phyloP scores from a whole-genome alignment of 2,113 vertebrate species.

The Colossoma macropomum region DNA sequence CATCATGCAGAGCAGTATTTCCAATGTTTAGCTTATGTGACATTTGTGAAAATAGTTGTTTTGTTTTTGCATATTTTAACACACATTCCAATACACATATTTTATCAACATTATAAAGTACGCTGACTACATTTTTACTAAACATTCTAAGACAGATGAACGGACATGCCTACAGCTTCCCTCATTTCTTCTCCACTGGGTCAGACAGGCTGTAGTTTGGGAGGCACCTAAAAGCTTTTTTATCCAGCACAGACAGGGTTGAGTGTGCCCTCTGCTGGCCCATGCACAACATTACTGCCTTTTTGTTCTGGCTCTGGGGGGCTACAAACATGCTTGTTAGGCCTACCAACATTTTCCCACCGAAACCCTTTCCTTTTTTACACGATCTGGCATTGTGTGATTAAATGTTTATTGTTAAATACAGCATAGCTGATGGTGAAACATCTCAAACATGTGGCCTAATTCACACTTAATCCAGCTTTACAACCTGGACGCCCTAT shows the following conservation, averaged over 20 bases:
- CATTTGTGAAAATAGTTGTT: no score
- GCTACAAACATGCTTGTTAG: background rate
- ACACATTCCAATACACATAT: no score
- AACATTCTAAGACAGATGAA: no score
- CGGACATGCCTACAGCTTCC: background rate
- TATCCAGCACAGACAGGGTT: conserved; percentile 2
- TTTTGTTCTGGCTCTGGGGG: background rate
- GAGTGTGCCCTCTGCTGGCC: conserved; percentile 47
- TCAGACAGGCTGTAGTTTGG: background rate
- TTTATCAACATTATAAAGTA: no score
- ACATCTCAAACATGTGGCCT: background rate
- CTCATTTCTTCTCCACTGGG: background rate
- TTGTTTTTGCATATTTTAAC: no score
- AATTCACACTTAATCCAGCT: conserved; percentile 22
- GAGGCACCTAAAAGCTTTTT: background rate
- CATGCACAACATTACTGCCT: background rate
- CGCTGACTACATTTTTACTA: no score
- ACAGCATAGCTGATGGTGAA: background rate
- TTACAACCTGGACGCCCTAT: background rate
- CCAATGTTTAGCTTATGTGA: no score
- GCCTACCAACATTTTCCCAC: background rate
- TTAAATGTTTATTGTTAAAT: background rate
- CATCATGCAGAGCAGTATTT: no score
- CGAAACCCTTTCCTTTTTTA: background rate
- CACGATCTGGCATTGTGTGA: background rate